Base-by-base conservation (phyloP, 2,888 invertebrate genomes). In the Polyploca ridens region DNA sequence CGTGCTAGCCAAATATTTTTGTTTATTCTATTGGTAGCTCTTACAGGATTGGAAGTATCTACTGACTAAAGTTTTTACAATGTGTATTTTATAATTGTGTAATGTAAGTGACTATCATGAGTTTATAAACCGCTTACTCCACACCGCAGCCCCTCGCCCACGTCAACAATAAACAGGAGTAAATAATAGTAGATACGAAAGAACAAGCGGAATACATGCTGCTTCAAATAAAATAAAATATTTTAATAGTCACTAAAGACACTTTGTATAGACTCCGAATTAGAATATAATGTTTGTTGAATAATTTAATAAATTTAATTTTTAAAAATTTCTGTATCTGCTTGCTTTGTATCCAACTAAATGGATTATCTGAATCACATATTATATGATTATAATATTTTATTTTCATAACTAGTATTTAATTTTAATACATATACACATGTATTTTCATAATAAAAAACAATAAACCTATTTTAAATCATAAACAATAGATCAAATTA, bases 151-250 rank as follows among this genome's bases (percentile, higher is more conserved):
- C 87, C 83, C 83, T 79, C 76, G 72, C 84, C 85, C 84, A 76
- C 84, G 78, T 85, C 82, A 82, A 86, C 14, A 78, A 79, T 85
- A 81, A 86, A 82, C 74, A 84, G 87, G 86, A 87, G 74, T 82
- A 88, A 87, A 87, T 81, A 87, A 88, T 83, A 84, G 77, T 79
- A 78, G 54, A 54, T 54, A n/a, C 19, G 10, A 71, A 80, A 79
- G 85, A 87, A 86, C 73, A 92, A 92, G 91, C 92, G 77, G 76
- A 75, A 81, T 67, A 78, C 93, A 93, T 93, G 93, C 93, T 84
- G 90, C 89, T 83, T 84, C 82, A 84, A 88, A 85, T 80, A 33
- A 85, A 86, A 83, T 75, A 71, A 77, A 77, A 72, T 71, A 71
- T 68, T 70, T 62, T 46, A 69, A 54, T 54, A 54, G 54, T 19